Percentiles rank a stretch among this genome's conserved stretches.
phyloP scores from a whole-genome alignment of 1,140 invertebrate species.

The Bombus turneri region DNA sequence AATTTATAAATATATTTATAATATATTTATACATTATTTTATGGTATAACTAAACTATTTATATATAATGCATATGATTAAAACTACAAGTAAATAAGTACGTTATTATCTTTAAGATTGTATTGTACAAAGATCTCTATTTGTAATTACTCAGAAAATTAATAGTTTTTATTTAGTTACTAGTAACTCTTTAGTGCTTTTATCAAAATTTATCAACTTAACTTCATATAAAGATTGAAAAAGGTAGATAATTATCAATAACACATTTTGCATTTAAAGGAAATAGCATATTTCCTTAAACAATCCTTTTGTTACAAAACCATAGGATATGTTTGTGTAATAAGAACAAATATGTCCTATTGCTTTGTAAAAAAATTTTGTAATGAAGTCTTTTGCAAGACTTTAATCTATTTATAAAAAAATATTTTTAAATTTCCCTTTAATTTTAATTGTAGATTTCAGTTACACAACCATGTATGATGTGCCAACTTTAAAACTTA shows the following conservation, averaged over 20 bases:
- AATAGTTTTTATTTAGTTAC: neutral
- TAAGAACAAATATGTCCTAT: neutral
- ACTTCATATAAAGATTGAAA: no score
- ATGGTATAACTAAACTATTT: neutral
- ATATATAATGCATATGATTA: no score
- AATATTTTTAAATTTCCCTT: slow-evolving; percentile 20
- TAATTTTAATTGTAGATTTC: slow-evolving; percentile 24
- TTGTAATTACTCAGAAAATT: neutral
- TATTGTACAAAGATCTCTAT: neutral
- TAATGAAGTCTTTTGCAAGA: neutral
- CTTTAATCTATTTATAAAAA: slow-evolving; percentile 25
- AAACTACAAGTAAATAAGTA: neutral
- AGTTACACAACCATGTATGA: slow-evolving; percentile 28
- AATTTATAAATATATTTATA: neutral
- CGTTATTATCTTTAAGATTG: neutral
- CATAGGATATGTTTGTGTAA: no score
- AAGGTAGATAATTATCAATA: neutral
- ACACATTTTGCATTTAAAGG: neutral
- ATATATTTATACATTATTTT: neutral
- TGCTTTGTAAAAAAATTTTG: neutral
- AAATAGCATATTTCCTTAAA: neutral
- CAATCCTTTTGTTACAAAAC: neutral
- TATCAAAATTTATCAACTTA: neutral
- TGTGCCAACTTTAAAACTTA: slow-evolving; percentile 24
- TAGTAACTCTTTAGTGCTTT: neutral